Evolutionary conservation across 1,140 invertebrate genomes (phyloP), one percentile per base, ranked within the genome.

Genomic region (Frieseomelitta varia): DNA sequence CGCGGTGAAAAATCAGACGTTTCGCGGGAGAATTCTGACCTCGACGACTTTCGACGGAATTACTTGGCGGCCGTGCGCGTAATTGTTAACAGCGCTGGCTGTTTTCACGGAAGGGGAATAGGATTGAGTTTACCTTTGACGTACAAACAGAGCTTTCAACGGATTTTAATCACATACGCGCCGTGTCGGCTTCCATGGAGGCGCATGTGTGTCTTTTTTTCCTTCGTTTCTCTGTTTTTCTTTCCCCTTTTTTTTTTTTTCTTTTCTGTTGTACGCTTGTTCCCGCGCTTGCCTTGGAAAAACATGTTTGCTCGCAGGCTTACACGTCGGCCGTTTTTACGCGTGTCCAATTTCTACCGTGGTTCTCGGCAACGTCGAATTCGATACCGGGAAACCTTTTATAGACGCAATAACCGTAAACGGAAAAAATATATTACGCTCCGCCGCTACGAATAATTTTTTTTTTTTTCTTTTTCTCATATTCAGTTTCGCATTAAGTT

Each of bases 101-200:
- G 80, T 76, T 76, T 67, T 65, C 72, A 47, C 72, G n/a, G 73
- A 67, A 67, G 30, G 73, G 80, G 76, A 82, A 76, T 68, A 82
- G 80, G 63, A 76, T 82, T 76, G 80, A 67, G 30, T 82, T 76
- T 76, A 67, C 80, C n/a, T 82, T 76, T 76, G 72, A 82, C 63
- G 80, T 67, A 55, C 73, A 82, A 82, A 82, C 72, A 82, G 51
- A 47, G 61, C 80, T 82, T 82, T 76, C 80, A 76, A 76, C 73
- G 72, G 72, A 82, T 82, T 82, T 82, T 82, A 76, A 82, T 82
- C 63, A 53, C 55, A 76, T 61, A 55, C 72, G 24, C 19, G 24
- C 19, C 27, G 47, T 21, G 24, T 21, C 15, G 19, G 51, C 61
- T 56, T 71, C 15, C n/a, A 24, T 14, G 24, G 24, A 51, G 19